Base-by-base conservation (phyloP, 2,113 vertebrate species). In the Cyprinodon variegatus region DNA sequence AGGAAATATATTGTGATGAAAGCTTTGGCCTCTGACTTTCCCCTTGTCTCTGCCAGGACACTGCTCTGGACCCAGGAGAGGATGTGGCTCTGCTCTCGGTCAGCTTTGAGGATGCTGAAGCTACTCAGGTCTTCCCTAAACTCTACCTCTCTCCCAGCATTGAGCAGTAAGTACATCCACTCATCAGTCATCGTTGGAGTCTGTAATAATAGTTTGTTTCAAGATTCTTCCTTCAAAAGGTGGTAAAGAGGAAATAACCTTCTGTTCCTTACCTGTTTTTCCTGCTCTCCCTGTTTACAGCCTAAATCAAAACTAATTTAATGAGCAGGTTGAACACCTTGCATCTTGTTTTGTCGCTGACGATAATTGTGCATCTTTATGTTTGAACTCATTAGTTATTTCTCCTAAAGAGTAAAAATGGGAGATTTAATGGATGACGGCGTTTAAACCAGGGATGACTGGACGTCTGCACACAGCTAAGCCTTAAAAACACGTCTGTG, bases 51-150 rank as follows among this genome's bases (percentile, higher is more conserved):
- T 87, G 50, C 45, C 88, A 99, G 98, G 97, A 99, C 92, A 96
- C 96, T 59, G 95, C 95, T 22, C 91, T 99, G 95, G 98, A 99
- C 86, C 98, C 98, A 3, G 98, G 97, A 75, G 98, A 99, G 91
- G 97, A 99, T 43, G 96, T 98, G 77, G 97, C 97, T 22, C 96
- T 99, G 73, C 96, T 99, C 17, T 98, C 97, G 0, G 97, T 99
- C 82, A 99, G 96, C 87, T 99, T 99, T 86, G 97, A 99, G 83
- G 98, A 99, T 11, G 94, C 97, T n/a, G 98, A 99, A 91, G 98
- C 97, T 70, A 97, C 97, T 77, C 97, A 99, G 81, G 98, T 99
- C 83, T 97, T 97, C 79, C 97, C 97, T 4, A 99, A 98, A 85
- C 94, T 99, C 59, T 99, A 96, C 89, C 93, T 99, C 64, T 99